phyloP scores from a whole-genome alignment of 2,797 vertebrate genomes.

The Harpagifer antarcticus region DNA sequence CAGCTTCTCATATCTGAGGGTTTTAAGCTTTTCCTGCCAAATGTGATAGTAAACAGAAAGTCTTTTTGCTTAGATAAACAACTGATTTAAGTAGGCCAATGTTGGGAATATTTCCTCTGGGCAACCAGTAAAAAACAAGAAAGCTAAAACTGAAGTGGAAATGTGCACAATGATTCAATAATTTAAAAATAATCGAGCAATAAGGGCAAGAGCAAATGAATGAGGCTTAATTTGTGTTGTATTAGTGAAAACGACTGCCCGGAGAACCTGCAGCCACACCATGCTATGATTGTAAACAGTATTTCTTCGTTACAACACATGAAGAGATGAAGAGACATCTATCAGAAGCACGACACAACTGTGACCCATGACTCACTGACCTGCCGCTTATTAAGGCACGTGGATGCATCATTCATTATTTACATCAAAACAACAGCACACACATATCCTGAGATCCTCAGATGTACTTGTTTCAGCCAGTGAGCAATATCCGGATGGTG shows the following conservation, averaged over 20 bases:
- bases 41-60: background rate
- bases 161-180: no score
- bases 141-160: no score
- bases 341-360: slow-evolving; percentile 14
- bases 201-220: background rate
- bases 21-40: background rate
- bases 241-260: no score
- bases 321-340: background rate
- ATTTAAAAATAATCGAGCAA: no score
- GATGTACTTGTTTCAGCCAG: slow-evolving; percentile 4
- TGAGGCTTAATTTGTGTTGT: background rate
- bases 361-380: slow-evolving; percentile 47
- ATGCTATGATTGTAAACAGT: background rate
- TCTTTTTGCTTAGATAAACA: background rate
- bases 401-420: slow-evolving; percentile 45
- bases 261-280: background rate
- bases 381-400: slow-evolving; percentile 33
- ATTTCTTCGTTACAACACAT: background rate
- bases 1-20: background rate
- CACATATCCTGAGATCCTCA: background rate
- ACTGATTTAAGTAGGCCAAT: background rate
- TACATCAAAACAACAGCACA: slow-evolving; percentile 20
- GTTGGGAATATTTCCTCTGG: background rate
- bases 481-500: slow-evolving; percentile 26
- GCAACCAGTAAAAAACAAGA: background rate